Conservation (phyloP, 2,888 invertebrate genomes). For the Gari tellinella region DNA sequence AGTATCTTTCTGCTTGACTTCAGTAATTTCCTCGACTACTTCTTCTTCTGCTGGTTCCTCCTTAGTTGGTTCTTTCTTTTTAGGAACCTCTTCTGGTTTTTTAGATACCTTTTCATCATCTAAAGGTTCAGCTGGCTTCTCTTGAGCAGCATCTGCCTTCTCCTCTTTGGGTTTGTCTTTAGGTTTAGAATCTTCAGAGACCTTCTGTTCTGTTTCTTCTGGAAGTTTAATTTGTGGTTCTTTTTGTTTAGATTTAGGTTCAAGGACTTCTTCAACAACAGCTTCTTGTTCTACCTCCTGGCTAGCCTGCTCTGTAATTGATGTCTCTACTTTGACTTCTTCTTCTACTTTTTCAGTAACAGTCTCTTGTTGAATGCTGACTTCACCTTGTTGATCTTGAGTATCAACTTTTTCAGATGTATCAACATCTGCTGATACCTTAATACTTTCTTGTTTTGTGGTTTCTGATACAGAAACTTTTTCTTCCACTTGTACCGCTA, state of each 20-base stretch:
- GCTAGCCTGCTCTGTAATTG: not conserved
- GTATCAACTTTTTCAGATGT: too few relatives aligned
- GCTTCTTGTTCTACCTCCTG: not conserved
- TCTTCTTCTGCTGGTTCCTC: not conserved
- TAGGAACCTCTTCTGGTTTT: conserved; percentile 1
- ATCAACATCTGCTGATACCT: too few relatives aligned
- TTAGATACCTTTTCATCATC: not conserved
- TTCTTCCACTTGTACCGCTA: too few relatives aligned
- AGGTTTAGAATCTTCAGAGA: not conserved
- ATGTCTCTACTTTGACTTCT: not conserved
- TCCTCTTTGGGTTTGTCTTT: not conserved
- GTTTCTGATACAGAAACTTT: too few relatives aligned
- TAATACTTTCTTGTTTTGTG: too few relatives aligned
- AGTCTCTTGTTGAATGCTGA: not conserved
- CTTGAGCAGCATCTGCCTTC: not conserved
- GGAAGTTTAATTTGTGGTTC: not conserved
- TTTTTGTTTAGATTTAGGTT: too few relatives aligned
- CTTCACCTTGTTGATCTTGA: too few relatives aligned
- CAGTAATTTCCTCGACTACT: too few relatives aligned
- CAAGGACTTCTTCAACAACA: not conserved
- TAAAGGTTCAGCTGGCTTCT: not conserved
- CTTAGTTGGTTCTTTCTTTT: not conserved
- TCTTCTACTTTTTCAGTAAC: not conserved
- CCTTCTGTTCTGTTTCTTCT: not conserved
- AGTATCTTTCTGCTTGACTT: too few relatives aligned